Evolutionary conservation across 1,140 invertebrate species (phyloP).

Genomic region (Drosophila trapezifrons): DNA sequence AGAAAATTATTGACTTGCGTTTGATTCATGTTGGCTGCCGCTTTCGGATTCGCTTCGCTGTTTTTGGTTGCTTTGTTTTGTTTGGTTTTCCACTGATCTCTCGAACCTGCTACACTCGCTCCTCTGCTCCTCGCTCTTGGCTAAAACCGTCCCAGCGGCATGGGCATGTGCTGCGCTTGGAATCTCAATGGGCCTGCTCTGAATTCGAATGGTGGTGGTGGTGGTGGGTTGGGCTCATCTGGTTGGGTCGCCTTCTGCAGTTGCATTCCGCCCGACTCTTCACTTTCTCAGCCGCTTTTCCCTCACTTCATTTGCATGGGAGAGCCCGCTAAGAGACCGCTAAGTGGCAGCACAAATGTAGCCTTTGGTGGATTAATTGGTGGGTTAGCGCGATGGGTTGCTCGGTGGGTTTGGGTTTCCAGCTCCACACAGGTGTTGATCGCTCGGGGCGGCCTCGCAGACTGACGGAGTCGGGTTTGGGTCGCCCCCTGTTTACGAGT

Average conservation of each 20-base stretch:
- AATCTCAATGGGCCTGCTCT: constrained; percentile 36
- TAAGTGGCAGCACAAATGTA: constrained; percentile 22
- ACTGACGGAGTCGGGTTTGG: constrained; percentile 52
- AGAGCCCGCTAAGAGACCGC: constrained; percentile 1
- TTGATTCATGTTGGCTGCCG: constrained; percentile 68
- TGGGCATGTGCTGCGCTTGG: constrained; percentile 24
- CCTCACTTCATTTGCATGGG: constrained; percentile 31
- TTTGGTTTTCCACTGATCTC: constrained; percentile 36
- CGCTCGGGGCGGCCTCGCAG: constrained; percentile 63
- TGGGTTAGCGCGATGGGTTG: constrained; percentile 5
- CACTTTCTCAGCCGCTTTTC: constrained; percentile 40
- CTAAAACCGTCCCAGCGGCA: constrained; percentile 42
- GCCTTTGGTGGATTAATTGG: constrained; percentile 15
- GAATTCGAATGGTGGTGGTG: constrained; percentile 14
- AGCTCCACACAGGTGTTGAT: constrained; percentile 22
- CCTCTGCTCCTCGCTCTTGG: constrained; percentile 24
- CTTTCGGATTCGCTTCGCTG: constrained; percentile 28
- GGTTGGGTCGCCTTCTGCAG: constrained; percentile 19
- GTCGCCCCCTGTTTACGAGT: constrained; percentile 23
- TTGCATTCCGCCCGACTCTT: constrained; percentile 42
- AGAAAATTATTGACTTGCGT: constrained; percentile 79
- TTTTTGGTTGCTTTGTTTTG: constrained; percentile 14
- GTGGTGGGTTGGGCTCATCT: constrained; percentile 41
- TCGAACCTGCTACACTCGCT: constrained; percentile 28
- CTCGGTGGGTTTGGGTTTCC: not conserved